Base-by-base conservation (phyloP, 2,888 invertebrate genomes). In the Eupithecia insigniata region DNA sequence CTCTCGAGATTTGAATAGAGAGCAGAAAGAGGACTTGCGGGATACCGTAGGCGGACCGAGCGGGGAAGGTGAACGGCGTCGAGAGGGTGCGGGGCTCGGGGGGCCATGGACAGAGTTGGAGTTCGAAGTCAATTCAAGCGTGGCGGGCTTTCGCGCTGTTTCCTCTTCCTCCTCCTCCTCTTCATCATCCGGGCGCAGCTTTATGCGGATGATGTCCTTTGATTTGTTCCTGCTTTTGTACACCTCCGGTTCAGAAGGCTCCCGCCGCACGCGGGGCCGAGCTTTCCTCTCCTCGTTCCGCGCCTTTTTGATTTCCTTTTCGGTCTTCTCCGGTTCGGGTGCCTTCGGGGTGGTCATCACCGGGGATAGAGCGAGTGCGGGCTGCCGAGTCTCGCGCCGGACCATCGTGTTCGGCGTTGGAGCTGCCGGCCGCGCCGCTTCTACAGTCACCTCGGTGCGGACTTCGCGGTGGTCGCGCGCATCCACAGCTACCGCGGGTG, bases 21-120 rank as follows among this genome's bases (percentile, higher is more conserved):
- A 97, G 72, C 97, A 96, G 84, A 97, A 97, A 43, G 97, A 97
- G 81, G 97, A 97, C 87, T 97, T 97, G 55, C 97, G 95, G 0
- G 97, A 97, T 0, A 96, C 94, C 0, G 74, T 69, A 12, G 95
- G 95, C 0, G 91, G 91, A 0, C 95, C 95, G 1, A 95, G 81
- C 0, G 97, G 97, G 1, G 97, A 97, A 0, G 97, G 97, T 1
- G 95, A 95, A 62, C 82, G 89, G 18, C 75, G 82, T 65, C 67
- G 82, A 51, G 76, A 79, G 22, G 76, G 76, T 8, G 82, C 80
- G 8, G 82, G 76, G 34, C 80, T 80, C 73, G 83, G 1, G 90
- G 87, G 77, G 69, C 77, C 81, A 36, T 75, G 81, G 28, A 73
- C 64, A 26, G 64, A 22, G n/a, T 36, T 64, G 26, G 64, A 39